These are phyloP conservation scores for Urechis unicinctus DNA, from an alignment of 2,888 invertebrate genomes.

Conservation along the genomic window DNA sequence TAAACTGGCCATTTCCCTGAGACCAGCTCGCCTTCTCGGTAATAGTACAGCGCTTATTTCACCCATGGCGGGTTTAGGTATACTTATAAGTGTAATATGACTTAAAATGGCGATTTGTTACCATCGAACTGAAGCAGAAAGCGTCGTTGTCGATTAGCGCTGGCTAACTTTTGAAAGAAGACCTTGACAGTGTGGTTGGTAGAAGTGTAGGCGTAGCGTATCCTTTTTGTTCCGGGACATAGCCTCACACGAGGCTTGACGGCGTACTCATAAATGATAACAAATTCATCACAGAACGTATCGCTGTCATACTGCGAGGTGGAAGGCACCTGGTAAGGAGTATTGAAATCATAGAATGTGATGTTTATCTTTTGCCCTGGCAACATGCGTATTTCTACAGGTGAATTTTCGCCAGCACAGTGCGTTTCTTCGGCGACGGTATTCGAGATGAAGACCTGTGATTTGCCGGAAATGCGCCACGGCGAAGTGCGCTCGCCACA, in stretches of 20 bases:
- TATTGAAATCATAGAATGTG: conserved; percentile 12
- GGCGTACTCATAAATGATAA: not conserved
- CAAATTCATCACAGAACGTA: not conserved
- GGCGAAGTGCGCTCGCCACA: no score
- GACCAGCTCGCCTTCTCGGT: no score
- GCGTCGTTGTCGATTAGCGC: not conserved
- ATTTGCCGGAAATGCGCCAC: not conserved
- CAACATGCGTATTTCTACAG: not conserved
- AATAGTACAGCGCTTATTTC: no score
- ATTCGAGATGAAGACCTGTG: not conserved
- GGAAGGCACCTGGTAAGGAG: not conserved
- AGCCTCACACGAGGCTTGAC: not conserved
- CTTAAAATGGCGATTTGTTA: no score
- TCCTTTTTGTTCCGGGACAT: not conserved
- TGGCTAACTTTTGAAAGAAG: not conserved
- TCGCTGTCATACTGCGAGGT: not conserved
- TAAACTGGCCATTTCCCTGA: no score
- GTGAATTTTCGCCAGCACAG: not conserved
- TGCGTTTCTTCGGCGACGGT: not conserved
- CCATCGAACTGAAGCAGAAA: not conserved
- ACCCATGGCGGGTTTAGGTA: no score
- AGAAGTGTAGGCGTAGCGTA: not conserved
- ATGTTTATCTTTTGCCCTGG: conserved; percentile 12
- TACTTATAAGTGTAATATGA: no score
- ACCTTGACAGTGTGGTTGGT: not conserved